A percentile compares a stretch with the other conserved stretches of the same genome.
Evolutionary conservation across 2,113 vertebrate species (phyloP).

Genomic region (Mustela lutreola): DNA sequence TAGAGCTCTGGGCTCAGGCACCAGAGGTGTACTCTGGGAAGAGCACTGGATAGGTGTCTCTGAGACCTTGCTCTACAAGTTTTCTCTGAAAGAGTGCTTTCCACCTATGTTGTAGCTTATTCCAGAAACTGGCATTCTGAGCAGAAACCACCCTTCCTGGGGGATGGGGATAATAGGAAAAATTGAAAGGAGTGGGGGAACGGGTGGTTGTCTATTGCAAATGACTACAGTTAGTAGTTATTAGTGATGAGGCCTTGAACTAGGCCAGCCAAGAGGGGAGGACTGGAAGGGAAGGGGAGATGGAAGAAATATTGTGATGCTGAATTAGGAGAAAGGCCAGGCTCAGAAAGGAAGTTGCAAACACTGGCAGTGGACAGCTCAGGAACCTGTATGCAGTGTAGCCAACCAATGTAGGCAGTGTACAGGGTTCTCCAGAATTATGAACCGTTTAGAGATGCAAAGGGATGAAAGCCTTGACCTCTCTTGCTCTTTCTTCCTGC

Average conservation of each 20-base stretch:
- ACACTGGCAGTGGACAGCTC: rapidly evolving
- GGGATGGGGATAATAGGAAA: neutral
- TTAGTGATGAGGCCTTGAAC: neutral
- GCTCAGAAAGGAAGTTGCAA: neutral
- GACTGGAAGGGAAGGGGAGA: neutral
- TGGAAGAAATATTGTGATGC: neutral
- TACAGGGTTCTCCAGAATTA: neutral
- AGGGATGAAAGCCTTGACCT: neutral
- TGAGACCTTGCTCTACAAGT: neutral
- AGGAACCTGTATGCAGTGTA: rapidly evolving
- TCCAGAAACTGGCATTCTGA: neutral
- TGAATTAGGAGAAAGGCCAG: neutral
- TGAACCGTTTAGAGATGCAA: neutral
- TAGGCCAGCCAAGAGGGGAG: neutral
- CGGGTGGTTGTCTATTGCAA: neutral
- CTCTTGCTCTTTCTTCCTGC: neutral
- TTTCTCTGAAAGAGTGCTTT: neutral
- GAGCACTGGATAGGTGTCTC: neutral
- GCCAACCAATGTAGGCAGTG: rapidly evolving
- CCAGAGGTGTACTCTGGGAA: neutral
- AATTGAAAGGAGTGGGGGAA: neutral
- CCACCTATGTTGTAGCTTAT: neutral
- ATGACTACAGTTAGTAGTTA: neutral
- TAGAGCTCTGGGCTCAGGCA: neutral
- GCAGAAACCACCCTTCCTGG: neutral